Evolutionary conservation across 2,888 invertebrate genomes (phyloP).

Genomic region (Azorinus chamasolen): DNA sequence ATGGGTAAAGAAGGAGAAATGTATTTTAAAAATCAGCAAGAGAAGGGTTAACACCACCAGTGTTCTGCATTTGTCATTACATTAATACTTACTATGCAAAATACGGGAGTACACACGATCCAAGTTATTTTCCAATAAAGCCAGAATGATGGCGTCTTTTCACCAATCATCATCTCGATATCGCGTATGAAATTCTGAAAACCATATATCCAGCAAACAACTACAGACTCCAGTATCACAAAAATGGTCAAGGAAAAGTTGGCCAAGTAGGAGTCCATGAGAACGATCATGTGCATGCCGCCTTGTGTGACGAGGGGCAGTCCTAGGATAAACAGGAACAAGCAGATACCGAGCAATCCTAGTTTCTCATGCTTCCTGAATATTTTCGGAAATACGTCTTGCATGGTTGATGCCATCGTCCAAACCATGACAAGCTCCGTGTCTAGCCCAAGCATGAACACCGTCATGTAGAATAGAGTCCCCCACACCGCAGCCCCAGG

Average conservation of each 20-base stretch:
- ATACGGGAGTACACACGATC: constrained; percentile 23
- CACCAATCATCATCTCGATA: constrained; percentile 44
- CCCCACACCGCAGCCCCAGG: constrained; percentile 36
- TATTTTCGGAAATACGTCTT: constrained; percentile 24
- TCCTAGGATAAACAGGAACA: constrained; percentile 31
- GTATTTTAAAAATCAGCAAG: too few relatives aligned
- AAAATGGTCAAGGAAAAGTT: constrained; percentile 88
- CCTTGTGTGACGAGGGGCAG: constrained; percentile 63
- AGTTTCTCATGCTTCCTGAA: constrained; percentile 12
- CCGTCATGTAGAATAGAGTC: constrained; percentile 29
- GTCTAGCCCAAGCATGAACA: constrained; percentile 35
- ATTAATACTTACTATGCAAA: constrained; percentile 26
- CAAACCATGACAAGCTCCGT: constrained; percentile 20
- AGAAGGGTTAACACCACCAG: too few relatives aligned
- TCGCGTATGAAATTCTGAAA: constrained; percentile 25
- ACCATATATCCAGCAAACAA: constrained; percentile 92
- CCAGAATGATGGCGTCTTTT: constrained; percentile 10
- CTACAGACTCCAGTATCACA: constrained; percentile 90
- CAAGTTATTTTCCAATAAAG: constrained; percentile 37
- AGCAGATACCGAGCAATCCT: constrained; percentile 17
- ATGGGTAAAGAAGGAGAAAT: too few relatives aligned
- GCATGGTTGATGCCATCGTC: constrained; percentile 5
- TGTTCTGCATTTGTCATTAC: too few relatives aligned
- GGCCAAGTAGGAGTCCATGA: constrained; percentile 77
- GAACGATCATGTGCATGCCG: constrained; percentile 72